These are phyloP conservation scores for Aphelenchoides besseyi DNA, from an alignment of 1,140 invertebrate species.

Conservation along the genomic window DNA sequence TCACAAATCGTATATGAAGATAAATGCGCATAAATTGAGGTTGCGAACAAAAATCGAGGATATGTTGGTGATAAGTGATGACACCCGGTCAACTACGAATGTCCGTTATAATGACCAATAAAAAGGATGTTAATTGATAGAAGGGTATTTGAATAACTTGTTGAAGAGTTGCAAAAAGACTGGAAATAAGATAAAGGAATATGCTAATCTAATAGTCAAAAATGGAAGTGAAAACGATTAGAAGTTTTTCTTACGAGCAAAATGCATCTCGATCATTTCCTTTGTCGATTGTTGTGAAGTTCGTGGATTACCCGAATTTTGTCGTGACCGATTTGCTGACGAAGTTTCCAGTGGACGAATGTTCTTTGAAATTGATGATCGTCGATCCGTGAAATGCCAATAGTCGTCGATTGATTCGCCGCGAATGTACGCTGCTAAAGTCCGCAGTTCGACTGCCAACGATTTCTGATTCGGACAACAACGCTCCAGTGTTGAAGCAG, in stretches of 20 bases:
- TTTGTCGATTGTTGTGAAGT: background rate
- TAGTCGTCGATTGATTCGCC: background rate
- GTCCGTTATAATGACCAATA: too few species aligned
- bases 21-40: too few species aligned
- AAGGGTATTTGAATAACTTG: too few species aligned
- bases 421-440: background rate
- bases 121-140: too few species aligned
- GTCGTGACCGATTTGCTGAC: background rate
- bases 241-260: conserved; percentile 16
- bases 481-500: background rate
- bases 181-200: too few species aligned
- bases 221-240: background rate
- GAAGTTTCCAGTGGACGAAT: background rate
- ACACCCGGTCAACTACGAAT: background rate
- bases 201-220: too few species aligned
- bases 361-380: background rate
- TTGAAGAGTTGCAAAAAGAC: too few species aligned
- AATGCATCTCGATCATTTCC: conserved; percentile 20
- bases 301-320: background rate
- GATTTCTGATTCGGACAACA: background rate
- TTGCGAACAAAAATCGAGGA: background rate
- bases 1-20: too few species aligned
- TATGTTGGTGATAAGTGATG: background rate
- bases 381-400: conserved; percentile 15
- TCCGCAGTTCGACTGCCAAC: background rate